Evolutionary conservation across 2,888 invertebrate species (phyloP), one percentile per base, ranked within the genome.

Genomic region (Leptothorax acervorum): DNA sequence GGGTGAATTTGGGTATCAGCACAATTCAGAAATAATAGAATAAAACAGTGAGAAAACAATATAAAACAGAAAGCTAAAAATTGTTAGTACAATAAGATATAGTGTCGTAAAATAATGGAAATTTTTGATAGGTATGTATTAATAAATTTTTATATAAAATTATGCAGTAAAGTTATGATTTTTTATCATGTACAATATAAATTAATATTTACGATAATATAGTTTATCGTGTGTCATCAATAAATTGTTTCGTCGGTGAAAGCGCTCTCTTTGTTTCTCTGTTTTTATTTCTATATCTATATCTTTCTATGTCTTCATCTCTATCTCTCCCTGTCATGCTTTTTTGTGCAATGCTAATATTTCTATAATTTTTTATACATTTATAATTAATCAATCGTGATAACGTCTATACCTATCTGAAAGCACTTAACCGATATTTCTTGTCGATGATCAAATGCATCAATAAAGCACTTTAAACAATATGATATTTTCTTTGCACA

Each of bases 381-480:
- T 15, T 45, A 66, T 48, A 71, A 48, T 65, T 28, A 48, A 83
- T 11, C 9, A 23, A 51, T 76, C 28, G 35, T 39, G 28, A 51
- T 63, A n/a, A 62, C 73, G 45, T 63, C n/a, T 28, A 15, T 53
- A 31, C 57, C 63, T n/a, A 31, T 65, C 63, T n/a, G 31, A 68
- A 42, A 82, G 28, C 65, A 42, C 31, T 83, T 23, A 51, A 35
- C 11, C 11, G 55, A 71, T 73, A 62, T 68, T 51, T 68, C 18
- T 35, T 23, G 1, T 39, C n/a, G 18, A 31, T 45, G 45, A 83
- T 79, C 15, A 45, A 66, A 28, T 82, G 31, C 62, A 78, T n/a
- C 63, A 63, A 78, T 76, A 70, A 70, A 74, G n/a, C 9, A 68
- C 23, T 70, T 55, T 48, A 68, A 74, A 73, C 15, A 79, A 86